Evolutionary conservation across 2,888 invertebrate genomes (phyloP), one percentile per base, ranked within the genome.

Genomic region (Drosophila neonasuta): DNA sequence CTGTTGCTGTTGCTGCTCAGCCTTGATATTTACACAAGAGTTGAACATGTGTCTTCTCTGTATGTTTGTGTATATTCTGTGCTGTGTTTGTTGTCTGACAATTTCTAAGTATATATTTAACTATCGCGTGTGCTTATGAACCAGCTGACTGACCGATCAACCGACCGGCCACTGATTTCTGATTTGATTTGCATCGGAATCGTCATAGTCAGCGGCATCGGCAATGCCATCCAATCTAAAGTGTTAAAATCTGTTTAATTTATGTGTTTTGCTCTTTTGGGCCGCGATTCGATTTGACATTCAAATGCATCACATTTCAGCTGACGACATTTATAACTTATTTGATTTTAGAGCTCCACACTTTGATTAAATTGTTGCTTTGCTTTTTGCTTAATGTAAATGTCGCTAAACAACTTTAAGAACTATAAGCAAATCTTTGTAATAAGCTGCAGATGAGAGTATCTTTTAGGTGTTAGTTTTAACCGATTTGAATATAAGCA

Each of bases 11-110:
- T 32, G 57, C 3, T 54, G 57, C 32, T 49, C 36, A 76, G 81
- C 81, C 81, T 81, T 81, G 81, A 81, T 86, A 81, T 81, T 81
- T 86, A 86, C 86, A 86, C 64, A 75, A 75, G 69, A 77, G 83
- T 74, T 68, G 74, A 81, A 73, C 73, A 44, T 50, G 57, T 71
- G 41, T 58, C 39, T 41, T 17, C 44, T 20, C 9, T 20, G 20
- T 42, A 15, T 20, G 44, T 7, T 34, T 30, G 42, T 32, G 24
- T 24, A 24, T 24, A 24, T 24, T 24, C 24, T 20, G 30, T 54
- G 30, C 30, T 54, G 44, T 54, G 34, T 34, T 10, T 54, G 42
- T 34, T 44, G 63, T 42, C 49, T 11, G 24, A 55, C 72, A 67
- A 70, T 64, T 71, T 78, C 76, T 45, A 62, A 52, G 58, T 50